Percentiles rank a stretch among this genome's conserved stretches.
Conservation (phyloP, 2,888 invertebrate genomes). For the Arge pagana region DNA sequence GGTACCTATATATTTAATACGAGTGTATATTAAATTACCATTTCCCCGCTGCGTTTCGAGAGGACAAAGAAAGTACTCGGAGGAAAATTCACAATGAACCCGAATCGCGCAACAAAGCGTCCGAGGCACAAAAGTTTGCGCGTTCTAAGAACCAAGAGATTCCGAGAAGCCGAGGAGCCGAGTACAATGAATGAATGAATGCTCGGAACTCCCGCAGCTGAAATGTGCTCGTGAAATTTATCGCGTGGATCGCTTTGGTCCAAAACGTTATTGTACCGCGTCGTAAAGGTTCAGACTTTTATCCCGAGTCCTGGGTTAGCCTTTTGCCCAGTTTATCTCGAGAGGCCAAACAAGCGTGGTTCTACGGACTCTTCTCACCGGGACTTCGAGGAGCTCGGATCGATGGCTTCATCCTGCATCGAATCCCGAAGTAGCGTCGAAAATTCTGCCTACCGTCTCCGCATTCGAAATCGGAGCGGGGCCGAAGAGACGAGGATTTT, state of each 20-base stretch:
- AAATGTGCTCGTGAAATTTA: constrained; percentile 12
- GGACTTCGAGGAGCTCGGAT: not conserved
- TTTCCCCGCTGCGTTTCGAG: constrained; percentile 36
- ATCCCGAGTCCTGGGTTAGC: constrained; percentile 1
- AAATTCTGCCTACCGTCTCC: too few species aligned
- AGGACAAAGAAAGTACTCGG: constrained; percentile 7
- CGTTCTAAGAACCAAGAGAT: constrained; percentile 28
- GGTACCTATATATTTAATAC: too few species aligned
- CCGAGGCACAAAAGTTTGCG: constrained; percentile 32
- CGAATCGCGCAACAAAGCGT: constrained; percentile 28
- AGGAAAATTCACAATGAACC: constrained; percentile 23
- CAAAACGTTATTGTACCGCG: constrained; percentile 5
- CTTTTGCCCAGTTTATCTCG: not conserved
- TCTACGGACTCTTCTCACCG: not conserved
- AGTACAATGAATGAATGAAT: constrained; percentile 19
- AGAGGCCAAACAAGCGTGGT: not conserved
- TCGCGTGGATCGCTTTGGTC: constrained; percentile 4
- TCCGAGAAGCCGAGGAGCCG: constrained; percentile 19
- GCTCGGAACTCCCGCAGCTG: constrained; percentile 13
- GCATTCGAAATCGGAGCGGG: too few species aligned
- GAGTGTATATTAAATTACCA: constrained; percentile 45
- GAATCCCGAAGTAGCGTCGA: too few species aligned
- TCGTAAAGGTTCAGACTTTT: constrained; percentile 3
- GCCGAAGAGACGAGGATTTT: too few species aligned
- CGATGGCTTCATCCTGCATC: not conserved